Evolutionary conservation across 2,888 invertebrate species (phyloP).

Genomic region (Gymnocheta viridis): DNA sequence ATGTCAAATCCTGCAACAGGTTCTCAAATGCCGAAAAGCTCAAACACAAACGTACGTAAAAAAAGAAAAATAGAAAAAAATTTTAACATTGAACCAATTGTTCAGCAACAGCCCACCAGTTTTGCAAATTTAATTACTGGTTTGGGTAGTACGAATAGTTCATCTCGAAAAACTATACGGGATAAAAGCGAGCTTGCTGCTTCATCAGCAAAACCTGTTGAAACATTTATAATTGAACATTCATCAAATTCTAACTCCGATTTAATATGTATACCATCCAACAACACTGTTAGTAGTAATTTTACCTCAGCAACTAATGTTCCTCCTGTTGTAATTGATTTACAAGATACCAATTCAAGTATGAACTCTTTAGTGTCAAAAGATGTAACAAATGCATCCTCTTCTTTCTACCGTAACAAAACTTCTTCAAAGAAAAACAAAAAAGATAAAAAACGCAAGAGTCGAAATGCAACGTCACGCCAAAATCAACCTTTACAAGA

Average conservation of each 20-base stretch:
- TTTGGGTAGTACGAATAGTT: constrained; percentile 42
- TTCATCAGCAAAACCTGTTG: constrained; percentile 30
- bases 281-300: constrained; percentile 45
- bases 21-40: constrained; percentile 67
- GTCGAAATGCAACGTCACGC: constrained; percentile 54
- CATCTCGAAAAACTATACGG: constrained; percentile 2
- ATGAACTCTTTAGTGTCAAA: constrained; percentile 73
- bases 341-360: constrained; percentile 79
- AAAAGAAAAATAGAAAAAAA: constrained; percentile 67
- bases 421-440: constrained; percentile 67
- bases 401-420: constrained; percentile 33
- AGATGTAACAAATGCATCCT: constrained; percentile 38
- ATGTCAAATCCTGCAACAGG: constrained; percentile 61
- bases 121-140: constrained; percentile 74
- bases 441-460: constrained; percentile 76
- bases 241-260: constrained; percentile 73
- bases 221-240: constrained; percentile 72
- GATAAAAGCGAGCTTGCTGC: constrained; percentile 37
- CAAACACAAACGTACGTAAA: constrained; percentile 67
- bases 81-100: not conserved
- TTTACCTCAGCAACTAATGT: constrained; percentile 63
- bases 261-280: constrained; percentile 57
- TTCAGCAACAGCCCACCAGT: constrained; percentile 72
- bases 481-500: constrained; percentile 66
- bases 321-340: constrained; percentile 76